Conservation (phyloP, 1,140 invertebrate genomes). For the Pseudomyrmex cubaensis region DNA sequence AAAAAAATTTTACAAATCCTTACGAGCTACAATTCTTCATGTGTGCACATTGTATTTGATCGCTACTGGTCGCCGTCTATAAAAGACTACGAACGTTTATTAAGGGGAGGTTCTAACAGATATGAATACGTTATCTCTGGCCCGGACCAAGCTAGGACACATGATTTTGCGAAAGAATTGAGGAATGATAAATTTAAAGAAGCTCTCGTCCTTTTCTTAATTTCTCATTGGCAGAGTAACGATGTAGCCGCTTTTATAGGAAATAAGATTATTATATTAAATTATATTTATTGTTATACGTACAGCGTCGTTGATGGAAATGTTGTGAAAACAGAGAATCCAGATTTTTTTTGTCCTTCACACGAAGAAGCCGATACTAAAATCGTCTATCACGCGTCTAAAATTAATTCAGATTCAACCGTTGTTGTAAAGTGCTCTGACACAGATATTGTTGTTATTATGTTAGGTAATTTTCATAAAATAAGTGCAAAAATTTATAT, state of each 20-base stretch:
- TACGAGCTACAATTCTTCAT: neutral
- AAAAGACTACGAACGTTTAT: conserved; percentile 24
- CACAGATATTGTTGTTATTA: conserved; percentile 35
- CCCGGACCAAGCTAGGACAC: conserved; percentile 8
- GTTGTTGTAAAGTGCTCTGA: conserved; percentile 27
- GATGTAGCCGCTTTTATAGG: conserved; percentile 12
- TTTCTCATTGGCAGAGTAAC: neutral
- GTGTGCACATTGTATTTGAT: conserved; percentile 30
- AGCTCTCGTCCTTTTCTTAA: conserved; percentile 16
- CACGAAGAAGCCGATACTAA: conserved; percentile 29
- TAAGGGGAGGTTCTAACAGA: neutral
- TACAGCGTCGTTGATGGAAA: conserved; percentile 8
- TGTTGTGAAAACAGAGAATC: neutral
- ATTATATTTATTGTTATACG: conserved; percentile 12
- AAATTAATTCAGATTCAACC: neutral
- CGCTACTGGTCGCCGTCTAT: conserved; percentile 46
- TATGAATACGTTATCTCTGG: conserved; percentile 7
- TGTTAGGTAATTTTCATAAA: conserved; percentile 41
- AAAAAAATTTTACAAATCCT: conserved; percentile 44
- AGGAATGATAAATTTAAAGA: conserved; percentile 31
- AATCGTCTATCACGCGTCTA: conserved; percentile 28
- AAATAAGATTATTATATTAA: conserved; percentile 5
- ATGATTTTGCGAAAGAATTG: conserved; percentile 31
- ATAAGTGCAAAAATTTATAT: conserved; percentile 39
- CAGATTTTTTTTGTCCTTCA: conserved; percentile 6